These are phyloP conservation scores for Lepisosteus osseus DNA, from an alignment of 2,113 vertebrate species.

Conservation along the genomic window DNA sequence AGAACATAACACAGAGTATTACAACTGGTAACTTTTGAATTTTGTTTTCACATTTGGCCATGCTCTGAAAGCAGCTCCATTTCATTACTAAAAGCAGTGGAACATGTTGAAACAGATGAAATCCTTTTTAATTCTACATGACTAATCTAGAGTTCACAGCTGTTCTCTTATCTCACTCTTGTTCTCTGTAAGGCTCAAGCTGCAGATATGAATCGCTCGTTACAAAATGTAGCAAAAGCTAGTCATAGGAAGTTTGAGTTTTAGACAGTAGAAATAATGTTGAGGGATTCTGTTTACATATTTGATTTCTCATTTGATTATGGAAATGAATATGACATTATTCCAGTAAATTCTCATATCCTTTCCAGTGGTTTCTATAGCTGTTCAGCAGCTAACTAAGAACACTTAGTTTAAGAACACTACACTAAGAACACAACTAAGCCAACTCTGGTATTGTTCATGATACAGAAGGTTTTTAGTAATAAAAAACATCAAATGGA, in stretches of 20 bases:
- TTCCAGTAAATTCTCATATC: too few relatives aligned
- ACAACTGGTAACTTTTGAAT: not conserved
- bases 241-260: not conserved
- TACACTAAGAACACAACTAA: too few relatives aligned
- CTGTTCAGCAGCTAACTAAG: too few relatives aligned
- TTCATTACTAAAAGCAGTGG: slow-evolving; percentile 14
- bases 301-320: not conserved
- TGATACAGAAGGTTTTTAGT: too few relatives aligned
- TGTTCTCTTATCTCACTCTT: slow-evolving; percentile 18
- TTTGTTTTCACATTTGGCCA: slow-evolving; percentile 30
- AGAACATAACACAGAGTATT: not conserved
- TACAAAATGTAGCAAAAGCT: not conserved
- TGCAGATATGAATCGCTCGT: too few relatives aligned
- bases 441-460: too few relatives aligned
- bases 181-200: not conserved
- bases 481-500: too few relatives aligned
- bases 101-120: slow-evolving; percentile 44
- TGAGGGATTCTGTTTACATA: not conserved
- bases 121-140: slow-evolving; percentile 45
- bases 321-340: too few relatives aligned
- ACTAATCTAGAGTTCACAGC: slow-evolving; percentile 50
- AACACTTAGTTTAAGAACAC: too few relatives aligned
- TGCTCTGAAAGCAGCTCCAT: slow-evolving; percentile 28
- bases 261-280: too few relatives aligned
- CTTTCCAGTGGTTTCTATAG: too few relatives aligned